Evolutionary conservation across 1,140 invertebrate species (phyloP), one percentile per base, ranked within the genome.

Genomic region (Penaeus vannamei): DNA sequence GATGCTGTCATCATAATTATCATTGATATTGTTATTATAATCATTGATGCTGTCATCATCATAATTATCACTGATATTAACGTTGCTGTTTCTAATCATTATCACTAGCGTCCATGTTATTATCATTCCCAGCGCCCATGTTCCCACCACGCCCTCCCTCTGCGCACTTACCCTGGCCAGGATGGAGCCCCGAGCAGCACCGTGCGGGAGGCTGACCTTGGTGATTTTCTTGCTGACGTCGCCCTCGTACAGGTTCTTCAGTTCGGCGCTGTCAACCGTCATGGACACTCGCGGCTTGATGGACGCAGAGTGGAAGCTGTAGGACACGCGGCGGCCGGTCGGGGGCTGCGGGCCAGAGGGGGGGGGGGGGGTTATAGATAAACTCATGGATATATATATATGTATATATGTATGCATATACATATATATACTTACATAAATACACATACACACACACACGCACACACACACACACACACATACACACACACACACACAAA

Each of bases 171-270:
- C 87, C 36, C 82, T 84, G 60, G 79, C 79, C 42, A 89, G 83
- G n/a, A 89, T 84, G 60, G 87, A 89, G 12, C 62, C 32, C 20
- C 87, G 59, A 36, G 59, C 20, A 17, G 61, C 83, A 0, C 83
- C 87, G 1, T 64, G 69, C 0, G 87, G 87, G 19, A 80, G 82
- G 7, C 80, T 66, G 29, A 89, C 87, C 69, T 84, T 89, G 26
- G 64, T 62, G 17, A 89, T 26, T 20, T 77, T 84, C 69, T 80
- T 85, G 72, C 72, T 23, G 17, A 88, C 42, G 82, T 89, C 83
- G 1, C 87, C 87, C 66, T 85, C 87, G 59, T 89, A 89, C 7
- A 84, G 46, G 72, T 79, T 84, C 22, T 80, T 84, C 12, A 89
- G 87, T 10, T 85, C 42, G 1, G 82, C 17, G 22, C 29, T 20